A percentile compares a stretch with the other conserved stretches of the same genome.
These are phyloP conservation scores for Andrena bucephala DNA, from an alignment of 2,888 invertebrate species.

Conservation along the genomic window DNA sequence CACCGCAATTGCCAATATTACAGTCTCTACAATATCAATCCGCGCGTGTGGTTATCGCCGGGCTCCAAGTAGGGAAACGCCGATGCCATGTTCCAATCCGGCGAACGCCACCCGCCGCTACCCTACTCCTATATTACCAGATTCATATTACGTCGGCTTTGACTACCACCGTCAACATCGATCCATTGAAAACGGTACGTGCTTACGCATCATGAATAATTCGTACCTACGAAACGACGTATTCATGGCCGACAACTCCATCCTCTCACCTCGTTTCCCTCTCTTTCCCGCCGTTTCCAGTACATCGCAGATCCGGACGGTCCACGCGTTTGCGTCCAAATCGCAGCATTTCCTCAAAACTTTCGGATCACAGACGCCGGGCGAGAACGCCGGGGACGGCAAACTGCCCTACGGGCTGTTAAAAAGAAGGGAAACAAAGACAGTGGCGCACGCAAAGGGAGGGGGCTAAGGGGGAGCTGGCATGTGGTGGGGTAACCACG, in stretches of 20 bases:
- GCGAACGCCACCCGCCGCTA: constrained; percentile 10
- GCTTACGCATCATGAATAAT: constrained; percentile 50
- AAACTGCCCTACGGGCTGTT: background rate
- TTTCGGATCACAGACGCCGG: background rate
- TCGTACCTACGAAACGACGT: constrained; percentile 40
- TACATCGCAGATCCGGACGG: background rate
- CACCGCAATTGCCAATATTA: constrained; percentile 54
- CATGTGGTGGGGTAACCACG: too few species aligned
- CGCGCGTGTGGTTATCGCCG: constrained; percentile 40
- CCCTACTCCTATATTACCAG: constrained; percentile 49
- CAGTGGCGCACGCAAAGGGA: too few species aligned
- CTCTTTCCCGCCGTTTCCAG: background rate
- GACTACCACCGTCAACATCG: constrained; percentile 56
- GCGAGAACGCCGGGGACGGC: background rate
- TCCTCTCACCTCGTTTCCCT: background rate
- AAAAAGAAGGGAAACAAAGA: too few species aligned
- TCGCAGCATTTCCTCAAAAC: background rate
- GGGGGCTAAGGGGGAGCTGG: too few species aligned
- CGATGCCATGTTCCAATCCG: constrained; percentile 47
- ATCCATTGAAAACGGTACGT: constrained; percentile 45
- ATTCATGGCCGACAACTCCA: constrained; percentile 32
- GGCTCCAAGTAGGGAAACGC: constrained; percentile 48
- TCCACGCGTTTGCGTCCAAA: constrained; percentile 14
- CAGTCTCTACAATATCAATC: constrained; percentile 56
- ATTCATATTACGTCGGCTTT: constrained; percentile 61